Evolutionary conservation across 2,113 vertebrate genomes (phyloP), one percentile per base, ranked within the genome.

Genomic region (Phyllopteryx taeniolatus): DNA sequence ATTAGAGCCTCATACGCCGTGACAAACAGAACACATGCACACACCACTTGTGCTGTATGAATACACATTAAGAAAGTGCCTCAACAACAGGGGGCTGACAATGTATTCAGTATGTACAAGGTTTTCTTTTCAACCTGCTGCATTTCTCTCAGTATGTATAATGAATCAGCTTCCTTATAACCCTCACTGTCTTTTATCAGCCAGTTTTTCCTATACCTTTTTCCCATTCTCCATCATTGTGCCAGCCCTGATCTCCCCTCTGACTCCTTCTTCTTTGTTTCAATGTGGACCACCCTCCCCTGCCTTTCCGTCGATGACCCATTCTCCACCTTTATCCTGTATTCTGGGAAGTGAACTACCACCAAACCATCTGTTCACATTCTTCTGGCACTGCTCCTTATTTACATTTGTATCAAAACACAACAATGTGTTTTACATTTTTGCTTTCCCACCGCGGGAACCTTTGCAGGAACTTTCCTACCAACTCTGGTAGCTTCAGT

Each of bases 71-170:
- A 77, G 46, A 68, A 68, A 80, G 49, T n/a, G n/a, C n/a, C 70
- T 78, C 60, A 75, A 76, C 80, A 79, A 76, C 67, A 74, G 70
- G 61, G 70, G 67, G 73, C 72, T 84, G 84, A 86, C 70, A 81
- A 81, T 71, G 76, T 85, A 71, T 84, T 83, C 81, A 82, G 72
- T 80, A 60, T 64, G 63, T 57, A 77, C 75, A 81, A 74, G 76
- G 74, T 68, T 81, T 79, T 77, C 61, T 63, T 35, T 4, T 63
- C 35, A 10, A 39, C 61, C 20, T 20, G 17, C 61, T 86, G 75
- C 73, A 83, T 85, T 82, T 73, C 77, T 76, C 78, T 87, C 85
- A 73, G 81, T 87, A 80, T 89, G 81, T 83, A 86, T 54, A 68
- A 57, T 75, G 74, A 83, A 83, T 83, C 80, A 62, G 74, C 67